Percentiles rank a stretch among this genome's conserved stretches.
These are phyloP conservation scores for Phaetusa simplex DNA, from an alignment of 2,113 vertebrate species.

Conservation along the genomic window DNA sequence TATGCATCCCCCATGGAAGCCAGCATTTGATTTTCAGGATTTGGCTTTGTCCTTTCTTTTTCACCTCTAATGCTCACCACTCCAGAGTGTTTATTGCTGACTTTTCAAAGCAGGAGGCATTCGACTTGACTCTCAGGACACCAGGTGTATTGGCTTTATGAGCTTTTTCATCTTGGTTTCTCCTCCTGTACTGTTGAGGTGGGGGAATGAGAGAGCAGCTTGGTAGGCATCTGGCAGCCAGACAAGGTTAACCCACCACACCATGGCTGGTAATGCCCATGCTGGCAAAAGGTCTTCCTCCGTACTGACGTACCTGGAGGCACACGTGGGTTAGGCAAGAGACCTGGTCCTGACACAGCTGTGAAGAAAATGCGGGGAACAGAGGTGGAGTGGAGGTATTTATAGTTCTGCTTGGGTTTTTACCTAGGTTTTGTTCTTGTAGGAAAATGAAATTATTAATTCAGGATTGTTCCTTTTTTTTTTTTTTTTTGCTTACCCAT, in stretches of 20 bases:
- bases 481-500: background rate
- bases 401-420: background rate
- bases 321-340: fast-evolving
- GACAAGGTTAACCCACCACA: background rate
- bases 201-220: background rate
- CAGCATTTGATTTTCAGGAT: background rate
- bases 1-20: background rate
- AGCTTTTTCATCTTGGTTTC: background rate
- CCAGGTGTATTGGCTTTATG: background rate
- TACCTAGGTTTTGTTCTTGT: background rate
- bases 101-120: background rate
- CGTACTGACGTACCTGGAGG: background rate
- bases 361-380: background rate
- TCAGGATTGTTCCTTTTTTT: background rate
- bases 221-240: background rate
- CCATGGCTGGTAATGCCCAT: background rate
- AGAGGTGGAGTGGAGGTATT: background rate
- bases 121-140: background rate
- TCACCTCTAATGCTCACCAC: fast-evolving
- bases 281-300: background rate
- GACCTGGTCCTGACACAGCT: background rate
- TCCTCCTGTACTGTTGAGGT: background rate
- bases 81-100: background rate
- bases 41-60: background rate
- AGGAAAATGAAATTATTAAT: background rate